Evolutionary conservation across 2,797 vertebrate genomes (phyloP), one percentile per base, ranked within the genome.

Genomic region (Falco concolor): DNA sequence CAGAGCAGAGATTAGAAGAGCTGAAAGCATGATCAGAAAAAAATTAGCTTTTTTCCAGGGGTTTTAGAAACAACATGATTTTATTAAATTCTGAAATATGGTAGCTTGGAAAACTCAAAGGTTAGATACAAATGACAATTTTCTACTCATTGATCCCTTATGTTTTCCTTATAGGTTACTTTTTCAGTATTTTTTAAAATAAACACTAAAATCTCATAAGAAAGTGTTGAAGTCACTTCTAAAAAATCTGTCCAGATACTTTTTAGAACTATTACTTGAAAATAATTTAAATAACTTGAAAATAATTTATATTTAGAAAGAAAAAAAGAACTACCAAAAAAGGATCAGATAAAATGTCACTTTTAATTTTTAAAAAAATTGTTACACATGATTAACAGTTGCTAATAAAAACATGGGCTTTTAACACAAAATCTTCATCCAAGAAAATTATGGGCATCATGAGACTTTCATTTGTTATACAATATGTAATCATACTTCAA

Each of bases 311-410:
- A n/a, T 65, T 65, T 60, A 45, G 5, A 23, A 49, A 36, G 13
- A 7, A 36, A 38, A 21, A 47, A 20, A 8, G 5, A 53, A 30
- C 4, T 4, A 38, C 10, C 49, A 16, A 32, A 7, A 47, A 59
- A 45, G 15, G 1, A 30, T 13, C 5, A 52, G 16, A 40, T 4
- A 36, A 67, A 54, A 78, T 13, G 0, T 11, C 0, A 19, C 13
- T 44, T 40, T 36, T 63, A 0, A 9, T 28, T 70, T 91, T 47
- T 8, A 11, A 40, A 40, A 44, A 52, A 30, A 16, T 47, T 79
- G 1, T 57, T 34, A 34, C 36, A 19, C 4, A 13, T 40, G 9
- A 17, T 72, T 68, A 63, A 50, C 1, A 44, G 2, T 59, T 72
- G 6, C 3, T 20, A 22, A 53, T 19, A 34, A 67, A 88, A 67